phyloP scores from a whole-genome alignment of 2,113 vertebrate genomes.

The Calonectris borealis region DNA sequence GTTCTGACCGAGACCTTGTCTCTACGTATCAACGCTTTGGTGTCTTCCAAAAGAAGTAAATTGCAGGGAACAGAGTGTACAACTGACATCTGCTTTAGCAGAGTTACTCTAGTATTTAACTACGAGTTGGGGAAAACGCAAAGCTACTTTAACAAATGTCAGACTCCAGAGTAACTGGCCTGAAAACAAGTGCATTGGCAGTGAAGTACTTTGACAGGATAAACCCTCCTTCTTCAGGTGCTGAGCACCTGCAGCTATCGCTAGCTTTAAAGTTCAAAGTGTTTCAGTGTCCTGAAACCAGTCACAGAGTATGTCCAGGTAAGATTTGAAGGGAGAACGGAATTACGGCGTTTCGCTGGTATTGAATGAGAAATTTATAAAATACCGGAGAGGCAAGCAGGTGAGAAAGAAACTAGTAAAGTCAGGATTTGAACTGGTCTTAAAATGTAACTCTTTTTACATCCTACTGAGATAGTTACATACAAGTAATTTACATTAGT shows the following conservation, averaged over 20 bases:
- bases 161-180: not conserved
- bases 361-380: not conserved
- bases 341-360: not conserved
- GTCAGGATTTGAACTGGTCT: not conserved
- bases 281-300: not conserved
- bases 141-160: not conserved
- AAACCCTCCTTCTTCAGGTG: not conserved
- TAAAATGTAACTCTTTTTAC: not conserved
- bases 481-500: not conserved
- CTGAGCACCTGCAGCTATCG: not conserved
- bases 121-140: not conserved
- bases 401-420: not conserved
- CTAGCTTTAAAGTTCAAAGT: not conserved
- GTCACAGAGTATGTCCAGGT: not conserved
- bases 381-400: slow-evolving; percentile 1
- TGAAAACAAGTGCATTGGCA: not conserved
- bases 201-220: not conserved
- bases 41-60: not conserved
- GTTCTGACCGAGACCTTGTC: not conserved
- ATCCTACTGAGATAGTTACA: not conserved
- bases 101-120: not conserved
- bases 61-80: not conserved
- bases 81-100: not conserved
- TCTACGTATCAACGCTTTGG: not conserved
- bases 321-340: not conserved